A percentile compares a stretch with the other conserved stretches of the same genome.
These are phyloP conservation scores for Tenebrio molitor DNA, from an alignment of 1,140 invertebrate species.

Conservation along the genomic window DNA sequence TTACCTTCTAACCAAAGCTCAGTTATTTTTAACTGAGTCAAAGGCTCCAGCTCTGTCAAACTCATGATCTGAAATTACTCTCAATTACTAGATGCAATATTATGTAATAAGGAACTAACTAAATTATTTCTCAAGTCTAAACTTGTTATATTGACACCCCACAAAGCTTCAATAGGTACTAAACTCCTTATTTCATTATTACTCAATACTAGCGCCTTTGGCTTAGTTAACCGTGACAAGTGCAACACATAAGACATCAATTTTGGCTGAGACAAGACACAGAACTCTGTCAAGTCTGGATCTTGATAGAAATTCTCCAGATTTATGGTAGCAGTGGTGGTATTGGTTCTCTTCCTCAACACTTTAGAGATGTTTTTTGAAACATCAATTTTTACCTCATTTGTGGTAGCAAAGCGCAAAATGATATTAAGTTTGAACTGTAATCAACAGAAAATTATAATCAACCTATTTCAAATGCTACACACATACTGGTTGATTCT, in stretches of 20 bases:
- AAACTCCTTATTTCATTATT: slow-evolving; percentile 67
- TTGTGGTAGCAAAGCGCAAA: slow-evolving; percentile 67
- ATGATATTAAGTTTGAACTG: slow-evolving; percentile 66
- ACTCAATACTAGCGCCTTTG: slow-evolving; percentile 66
- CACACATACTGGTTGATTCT: slow-evolving; percentile 51
- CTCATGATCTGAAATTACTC: slow-evolving; percentile 76
- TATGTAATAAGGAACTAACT: slow-evolving; percentile 55
- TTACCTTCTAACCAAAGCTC: slow-evolving; percentile 85
- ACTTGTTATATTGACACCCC: slow-evolving; percentile 61
- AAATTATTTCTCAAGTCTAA: slow-evolving; percentile 69
- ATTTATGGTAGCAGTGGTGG: slow-evolving; percentile 63
- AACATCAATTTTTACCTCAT: slow-evolving; percentile 68
- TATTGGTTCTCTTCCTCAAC: slow-evolving; percentile 65
- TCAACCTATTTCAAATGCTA: not conserved
- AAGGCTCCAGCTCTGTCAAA: slow-evolving; percentile 74
- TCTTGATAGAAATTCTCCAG: slow-evolving; percentile 68
- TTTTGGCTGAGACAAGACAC: slow-evolving; percentile 67
- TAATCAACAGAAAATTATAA: slow-evolving; percentile 46
- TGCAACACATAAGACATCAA: slow-evolving; percentile 68
- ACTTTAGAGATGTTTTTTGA: slow-evolving; percentile 65
- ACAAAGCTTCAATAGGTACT: slow-evolving; percentile 63
- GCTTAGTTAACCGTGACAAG: slow-evolving; percentile 63
- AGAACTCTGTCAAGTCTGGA: slow-evolving; percentile 67
- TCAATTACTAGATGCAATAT: too few relatives aligned
- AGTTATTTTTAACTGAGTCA: slow-evolving; percentile 78